Percentiles rank a stretch among this genome's conserved stretches.
Conservation (phyloP, 2,113 vertebrate genomes). For the Vulpes ferrilata region DNA sequence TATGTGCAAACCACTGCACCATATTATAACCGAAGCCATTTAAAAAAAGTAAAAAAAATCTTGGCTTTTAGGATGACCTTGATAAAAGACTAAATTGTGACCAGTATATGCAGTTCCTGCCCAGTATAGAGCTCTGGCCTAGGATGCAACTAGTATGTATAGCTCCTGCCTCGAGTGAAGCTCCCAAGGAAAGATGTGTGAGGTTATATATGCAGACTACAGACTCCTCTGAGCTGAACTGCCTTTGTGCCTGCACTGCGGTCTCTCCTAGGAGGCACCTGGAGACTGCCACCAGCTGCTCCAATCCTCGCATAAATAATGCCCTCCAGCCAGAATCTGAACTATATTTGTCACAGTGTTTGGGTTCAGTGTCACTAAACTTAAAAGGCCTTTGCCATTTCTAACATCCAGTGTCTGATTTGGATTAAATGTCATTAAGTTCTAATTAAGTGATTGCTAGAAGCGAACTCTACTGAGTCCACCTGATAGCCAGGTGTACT, state of each 20-base stretch:
- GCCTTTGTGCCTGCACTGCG: neutral
- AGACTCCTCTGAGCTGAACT: neutral
- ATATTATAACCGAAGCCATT: neutral
- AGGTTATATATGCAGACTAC: neutral
- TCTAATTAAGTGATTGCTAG: conserved; percentile 57
- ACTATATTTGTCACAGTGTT: conserved; percentile 55
- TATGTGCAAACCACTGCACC: neutral
- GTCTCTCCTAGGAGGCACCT: neutral
- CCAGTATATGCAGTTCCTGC: neutral
- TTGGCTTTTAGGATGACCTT: neutral
- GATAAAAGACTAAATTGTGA: neutral
- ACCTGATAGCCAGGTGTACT: neutral
- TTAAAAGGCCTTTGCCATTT: conserved; percentile 65
- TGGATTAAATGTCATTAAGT: conserved; percentile 64
- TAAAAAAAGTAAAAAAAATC: conserved; percentile 20
- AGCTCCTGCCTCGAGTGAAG: neutral
- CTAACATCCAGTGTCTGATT: conserved; percentile 63
- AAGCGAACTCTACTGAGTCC: neutral
- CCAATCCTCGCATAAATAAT: conserved; percentile 6
- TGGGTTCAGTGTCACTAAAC: conserved; percentile 62
- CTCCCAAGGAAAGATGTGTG: neutral
- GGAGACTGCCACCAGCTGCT: neutral
- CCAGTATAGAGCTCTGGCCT: neutral
- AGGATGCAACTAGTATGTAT: neutral
- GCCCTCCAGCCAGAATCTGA: neutral